Base-by-base conservation (phyloP, 2,797 vertebrate species). In the Darevskia mixta region DNA sequence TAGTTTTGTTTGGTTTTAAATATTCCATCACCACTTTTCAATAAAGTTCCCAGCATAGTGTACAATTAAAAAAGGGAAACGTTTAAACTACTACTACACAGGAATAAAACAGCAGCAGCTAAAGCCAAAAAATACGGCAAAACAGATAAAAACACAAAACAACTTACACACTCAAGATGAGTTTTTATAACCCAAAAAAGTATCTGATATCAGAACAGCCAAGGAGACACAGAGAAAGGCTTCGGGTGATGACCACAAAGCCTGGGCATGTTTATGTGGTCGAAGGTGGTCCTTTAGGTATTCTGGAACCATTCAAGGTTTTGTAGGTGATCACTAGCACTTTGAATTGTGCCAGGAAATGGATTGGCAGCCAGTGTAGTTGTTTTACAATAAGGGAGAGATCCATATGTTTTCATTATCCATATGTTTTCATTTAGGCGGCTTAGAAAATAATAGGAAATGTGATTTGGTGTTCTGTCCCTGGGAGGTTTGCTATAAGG, bases 391-490 rank as follows among this genome's bases (percentile, higher is more conserved):
- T 61, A 32, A 2, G 23, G 1, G 32, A 66, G 23, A 38, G 20
- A 81, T 82, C 23, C 43, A 2, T 81, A 81, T 67, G 10, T 77
- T 61, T 29, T 6, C 18, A 43, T 41, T n/a, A n/a, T 76, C 90
- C 91, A 92, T 79, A 79, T 1, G 73, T 91, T 93, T 90, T 94
- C 88, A 88, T 94, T 85, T 91, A 91, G 89, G 90, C 88, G 71
- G 7, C 76, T 89, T 83, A 78, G 41, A 89, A 79, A 61, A 89
- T 84, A 87, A 86, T 91, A 41, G 5, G 66, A 83, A 91, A 90
- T 93, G 55, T 94, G 81, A 78, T 93, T 93, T 82, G 76, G 80
- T 91, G 75, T 82, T 25, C 38, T 94, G 29, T 80, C 73, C 90
- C 66, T 27, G 64, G n/a, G 69, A 76, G 55, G 29, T 84, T 38